Base-by-base conservation (phyloP, 2,888 invertebrate species). In the Lypha dubia region DNA sequence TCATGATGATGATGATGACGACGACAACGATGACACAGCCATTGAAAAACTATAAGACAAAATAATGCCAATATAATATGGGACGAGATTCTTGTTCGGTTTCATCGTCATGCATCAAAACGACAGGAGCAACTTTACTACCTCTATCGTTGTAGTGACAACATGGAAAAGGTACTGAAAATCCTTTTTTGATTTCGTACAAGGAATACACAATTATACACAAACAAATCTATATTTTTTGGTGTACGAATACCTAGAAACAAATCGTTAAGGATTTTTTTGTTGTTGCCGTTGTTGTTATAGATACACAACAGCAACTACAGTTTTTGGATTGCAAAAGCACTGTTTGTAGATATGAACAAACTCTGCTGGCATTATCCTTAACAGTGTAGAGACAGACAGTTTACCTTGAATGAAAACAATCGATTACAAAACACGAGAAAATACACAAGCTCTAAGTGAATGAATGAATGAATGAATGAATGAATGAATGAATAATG, bases 1-100 rank as follows among this genome's bases (percentile, higher is more conserved):
- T n/a, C n/a, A n/a, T n/a, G 56, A 32, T 32, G 51, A 22, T 49
- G 71, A 53, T 28, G 32, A 44, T 9, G 28, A 79, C 32, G 35
- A 35, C 35, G 20, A 62, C 17, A 63, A 53, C 38, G 24, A 46
- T 8, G 28, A 80, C 32, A 77, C 63, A 68, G 51, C 51, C 73
- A 84, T 84, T 84, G 84, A 62, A 81, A 75, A 79, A 76, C 75
- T 75, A 85, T 83, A 83, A 79, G 79, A 75, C 75, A 79, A 70
- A 79, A 79, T 71, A 75, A 77, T 82, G 56, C 74, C 67, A 80
- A 77, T 62, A 70, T 70, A 58, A 65, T 41, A 68, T n/a, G 68
- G 56, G 51, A 76, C 65, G 44, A 60, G 71, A 77, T 70, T 74
- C 41, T 15, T 56, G 51, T 74, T 62, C 35, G 20, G 58, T 53